Evolutionary conservation across 2,888 invertebrate genomes (phyloP), one percentile per base, ranked within the genome.

Genomic region (Ceraclea dissimilis): DNA sequence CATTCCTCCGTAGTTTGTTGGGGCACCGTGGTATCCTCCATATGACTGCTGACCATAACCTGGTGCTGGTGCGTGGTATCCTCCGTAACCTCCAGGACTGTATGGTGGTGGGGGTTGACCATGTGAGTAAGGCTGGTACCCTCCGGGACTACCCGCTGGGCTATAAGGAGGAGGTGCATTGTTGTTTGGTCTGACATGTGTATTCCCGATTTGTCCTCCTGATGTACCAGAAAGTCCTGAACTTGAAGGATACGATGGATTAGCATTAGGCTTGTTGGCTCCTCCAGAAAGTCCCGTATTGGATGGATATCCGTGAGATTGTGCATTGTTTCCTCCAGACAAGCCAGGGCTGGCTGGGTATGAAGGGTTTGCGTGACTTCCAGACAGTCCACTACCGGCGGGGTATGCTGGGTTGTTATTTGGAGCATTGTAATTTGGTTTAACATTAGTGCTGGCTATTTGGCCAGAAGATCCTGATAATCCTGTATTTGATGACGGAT

Each of bases 11-110:
- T 46, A 43, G 47, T 57, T 54, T 44, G 46, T 21, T 1, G 57
- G 50, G 10, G 2, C 18, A 11, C 17, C 8, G 17, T 51, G 31
- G 55, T 69, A 68, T 4, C 69, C 69, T 26, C 69, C 67, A 56
- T 66, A 65, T 10, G 48, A 33, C n/a, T n/a, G n/a, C n/a, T n/a
- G n/a, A n/a, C n/a, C n/a, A n/a, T n/a, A n/a, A n/a, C n/a, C n/a
- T n/a, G n/a, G n/a, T 5, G 49, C 10, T 5, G 34, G 33, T 13
- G 44, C 22, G 18, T 51, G 39, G 6, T 60, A 56, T 13, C 60
- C 56, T 21, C 48, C 48, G 11, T 20, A 17, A 17, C 18, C 46
- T 46, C 46, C 26, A 10, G 22, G 39, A 31, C 51, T 39, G 33
- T 50, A 49, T 4, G 52, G 33, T 1, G 59, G 56, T 33, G 55